phyloP scores from a whole-genome alignment of 1,140 invertebrate genomes.

The Anastrepha obliqua region DNA sequence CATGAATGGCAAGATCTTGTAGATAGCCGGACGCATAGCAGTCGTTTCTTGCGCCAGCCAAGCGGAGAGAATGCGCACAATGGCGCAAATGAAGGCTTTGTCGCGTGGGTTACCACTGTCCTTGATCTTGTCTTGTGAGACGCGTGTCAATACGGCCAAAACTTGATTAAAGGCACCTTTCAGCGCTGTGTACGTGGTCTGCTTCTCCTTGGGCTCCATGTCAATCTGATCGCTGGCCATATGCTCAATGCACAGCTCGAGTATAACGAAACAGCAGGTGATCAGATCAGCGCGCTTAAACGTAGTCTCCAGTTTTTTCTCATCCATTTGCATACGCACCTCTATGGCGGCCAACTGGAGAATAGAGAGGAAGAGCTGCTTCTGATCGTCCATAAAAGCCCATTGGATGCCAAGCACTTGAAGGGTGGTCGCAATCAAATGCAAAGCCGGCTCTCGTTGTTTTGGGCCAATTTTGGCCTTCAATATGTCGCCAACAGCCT shows the following conservation, averaged over 20 bases:
- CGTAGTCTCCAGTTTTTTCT: conserved; percentile 86
- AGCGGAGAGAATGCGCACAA: conserved; percentile 87
- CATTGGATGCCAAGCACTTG: conserved; percentile 90
- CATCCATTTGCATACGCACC: conserved; percentile 93
- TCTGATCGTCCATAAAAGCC: conserved; percentile 85
- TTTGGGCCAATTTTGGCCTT: conserved; percentile 90
- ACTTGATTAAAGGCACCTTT: conserved; percentile 92
- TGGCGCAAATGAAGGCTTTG: conserved; percentile 87
- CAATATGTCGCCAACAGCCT: conserved; percentile 86
- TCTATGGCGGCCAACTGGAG: conserved; percentile 93
- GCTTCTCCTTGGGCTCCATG: conserved; percentile 91
- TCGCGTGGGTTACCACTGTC: conserved; percentile 80
- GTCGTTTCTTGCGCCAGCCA: conserved; percentile 94
- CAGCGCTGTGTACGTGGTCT: conserved; percentile 90
- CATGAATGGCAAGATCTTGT: conserved; percentile 85
- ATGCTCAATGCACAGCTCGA: conserved; percentile 88
- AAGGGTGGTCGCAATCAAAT: conserved; percentile 86
- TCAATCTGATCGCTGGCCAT: conserved; percentile 88
- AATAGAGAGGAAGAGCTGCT: conserved; percentile 88
- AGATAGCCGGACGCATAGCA: conserved; percentile 89
- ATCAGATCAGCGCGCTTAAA: conserved; percentile 85
- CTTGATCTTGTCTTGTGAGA: conserved; percentile 83
- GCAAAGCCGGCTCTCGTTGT: conserved; percentile 90
- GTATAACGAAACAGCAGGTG: conserved; percentile 87
- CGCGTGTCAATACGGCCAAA: conserved; percentile 82